Evolutionary conservation across 2,888 invertebrate species (phyloP).

Genomic region (Sericinus montela): DNA sequence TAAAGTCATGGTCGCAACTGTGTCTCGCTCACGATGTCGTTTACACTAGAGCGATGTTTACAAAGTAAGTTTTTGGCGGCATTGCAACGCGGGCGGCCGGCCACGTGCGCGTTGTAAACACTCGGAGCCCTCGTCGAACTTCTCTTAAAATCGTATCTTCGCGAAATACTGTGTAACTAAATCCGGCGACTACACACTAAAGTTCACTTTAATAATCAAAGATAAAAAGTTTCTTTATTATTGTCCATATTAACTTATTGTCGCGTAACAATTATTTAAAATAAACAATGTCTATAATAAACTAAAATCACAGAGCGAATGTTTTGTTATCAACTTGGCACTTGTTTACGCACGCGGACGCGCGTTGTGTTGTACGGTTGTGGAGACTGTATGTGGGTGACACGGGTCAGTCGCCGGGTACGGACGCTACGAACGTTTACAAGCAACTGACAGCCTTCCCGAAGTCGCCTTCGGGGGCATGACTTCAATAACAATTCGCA

Average conservation of each 20-base stretch:
- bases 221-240: constrained; percentile 27
- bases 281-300: constrained; percentile 36
- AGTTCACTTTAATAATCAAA: neutral
- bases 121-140: constrained; percentile 32
- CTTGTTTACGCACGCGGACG: constrained; percentile 56
- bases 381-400: constrained; percentile 50
- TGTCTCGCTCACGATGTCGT: constrained; percentile 46
- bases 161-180: constrained; percentile 9
- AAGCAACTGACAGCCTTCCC: constrained; percentile 79
- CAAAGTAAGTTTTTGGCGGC: constrained; percentile 75
- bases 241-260: constrained; percentile 39
- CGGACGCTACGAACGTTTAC: constrained; percentile 75
- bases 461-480: constrained; percentile 79
- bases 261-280: constrained; percentile 30
- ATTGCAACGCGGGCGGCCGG: constrained; percentile 61
- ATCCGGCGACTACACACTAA: constrained; percentile 7
- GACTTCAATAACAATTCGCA: constrained; percentile 80
- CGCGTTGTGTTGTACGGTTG: constrained; percentile 42
- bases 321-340: constrained; percentile 47
- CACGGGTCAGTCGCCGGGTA: constrained; percentile 61
- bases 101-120: constrained; percentile 74
- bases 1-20: constrained; percentile 56
- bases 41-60: constrained; percentile 61
- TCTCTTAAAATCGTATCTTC: constrained; percentile 1
- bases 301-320: constrained; percentile 52